Base-by-base conservation (phyloP, 92 coral and sea anemone genomes). In the Chrysogorgia sp. region DNA sequence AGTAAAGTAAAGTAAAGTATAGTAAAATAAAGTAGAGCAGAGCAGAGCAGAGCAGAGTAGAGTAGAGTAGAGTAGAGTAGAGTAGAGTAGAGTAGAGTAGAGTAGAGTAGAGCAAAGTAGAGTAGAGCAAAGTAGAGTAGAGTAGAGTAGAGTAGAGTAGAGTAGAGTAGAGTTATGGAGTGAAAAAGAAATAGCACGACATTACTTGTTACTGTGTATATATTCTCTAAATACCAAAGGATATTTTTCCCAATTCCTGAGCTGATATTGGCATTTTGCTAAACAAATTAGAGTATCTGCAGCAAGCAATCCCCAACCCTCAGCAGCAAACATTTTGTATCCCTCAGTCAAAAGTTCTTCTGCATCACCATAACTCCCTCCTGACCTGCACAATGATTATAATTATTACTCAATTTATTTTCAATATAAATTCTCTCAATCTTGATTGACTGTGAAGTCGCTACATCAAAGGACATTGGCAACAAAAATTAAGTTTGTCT, bases 261-360 rank as follows among this genome's bases (percentile, higher is more conserved):
- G 82, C 63, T 89, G 79, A 79, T 91, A 86, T 79, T 94, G 98
- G 70, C 98, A 94, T 48, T 77, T 66, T 0, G 94, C 91, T 23
- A 94, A 87, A 55, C 88, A 87, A 37, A 94, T 82, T 12, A 94
- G 85, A 25, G 91, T 88, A 80, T 94, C 85, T 26, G 97, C 90
- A 30, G 97, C 90, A 26, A 94, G 86, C 17, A 87, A 86, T 0
- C 84, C 77, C 98, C 98, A 94, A 41, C 88, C 88, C 82, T 94
- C 98, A 15, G 85, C 94, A 31, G 88, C 88, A 80, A 91, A 94
- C 86, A 94, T 88, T 90, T 94, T 88, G 67, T 94, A 94, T 19
- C 88, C 97, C 55, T 92, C 91, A 33, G 75, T 72, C 2, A 94
- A 61, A 34, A 94, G 83, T 2, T 91, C 96, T 63, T 94, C 98